Conservation (phyloP, 2,797 vertebrate genomes). For the Poeciliopsis turneri region DNA sequence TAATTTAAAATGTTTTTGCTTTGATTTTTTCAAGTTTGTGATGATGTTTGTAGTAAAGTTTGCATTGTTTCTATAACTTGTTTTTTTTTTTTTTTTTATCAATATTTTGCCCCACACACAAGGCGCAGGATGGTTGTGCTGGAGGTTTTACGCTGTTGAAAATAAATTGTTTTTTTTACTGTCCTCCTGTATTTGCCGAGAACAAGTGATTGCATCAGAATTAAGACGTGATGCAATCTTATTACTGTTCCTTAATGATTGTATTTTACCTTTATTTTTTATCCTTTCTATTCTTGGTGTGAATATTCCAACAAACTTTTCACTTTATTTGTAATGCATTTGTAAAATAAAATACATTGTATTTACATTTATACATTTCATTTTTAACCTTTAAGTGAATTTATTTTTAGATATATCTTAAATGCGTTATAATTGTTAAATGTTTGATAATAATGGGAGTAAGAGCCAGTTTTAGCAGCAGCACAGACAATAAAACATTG, state of each 20-base stretch:
- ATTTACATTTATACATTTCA: no score
- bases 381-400: no score
- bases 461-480: no score
- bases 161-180: neutral
- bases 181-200: neutral
- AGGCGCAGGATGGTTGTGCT: no score
- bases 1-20: neutral
- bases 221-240: neutral
- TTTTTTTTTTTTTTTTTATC: neutral
- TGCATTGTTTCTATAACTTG: neutral
- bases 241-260: neutral
- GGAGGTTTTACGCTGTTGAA: no score
- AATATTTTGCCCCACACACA: neutral
- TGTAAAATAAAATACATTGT: no score
- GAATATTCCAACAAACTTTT: neutral
- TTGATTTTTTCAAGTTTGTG: neutral
- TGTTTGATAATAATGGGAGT: no score
- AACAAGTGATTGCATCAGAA: neutral
- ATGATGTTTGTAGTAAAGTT: neutral
- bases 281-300: neutral
- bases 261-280: neutral
- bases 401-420: no score
- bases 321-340: neutral
- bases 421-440: no score
- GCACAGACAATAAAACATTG: no score